These are phyloP conservation scores for Mythimna albipuncta DNA, from an alignment of 2,888 invertebrate genomes.

Conservation along the genomic window DNA sequence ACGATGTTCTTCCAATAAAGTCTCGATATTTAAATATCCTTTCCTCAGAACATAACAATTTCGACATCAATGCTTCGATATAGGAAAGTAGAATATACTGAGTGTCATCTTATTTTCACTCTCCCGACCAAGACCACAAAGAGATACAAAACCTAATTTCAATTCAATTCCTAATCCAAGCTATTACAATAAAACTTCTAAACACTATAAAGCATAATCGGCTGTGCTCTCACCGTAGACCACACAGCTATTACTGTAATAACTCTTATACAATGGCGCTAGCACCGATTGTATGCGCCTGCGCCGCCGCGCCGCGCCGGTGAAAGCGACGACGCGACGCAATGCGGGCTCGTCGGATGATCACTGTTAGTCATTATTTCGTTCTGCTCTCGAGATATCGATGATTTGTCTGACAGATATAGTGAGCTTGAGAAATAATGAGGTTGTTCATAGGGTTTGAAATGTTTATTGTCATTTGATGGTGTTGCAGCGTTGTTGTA, in stretches of 20 bases:
- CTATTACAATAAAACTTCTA: constrained; percentile 17
- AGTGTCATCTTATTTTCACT: background rate
- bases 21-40: too few species aligned
- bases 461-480: constrained; percentile 25
- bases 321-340: constrained; percentile 55
- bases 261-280: constrained; percentile 68
- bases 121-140: background rate
- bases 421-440: constrained; percentile 47
- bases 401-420: constrained; percentile 58
- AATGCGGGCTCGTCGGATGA: constrained; percentile 50
- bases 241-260: constrained; percentile 65
- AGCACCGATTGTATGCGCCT: constrained; percentile 58
- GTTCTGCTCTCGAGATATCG: constrained; percentile 48
- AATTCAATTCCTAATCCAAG: background rate
- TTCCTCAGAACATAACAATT: too few species aligned
- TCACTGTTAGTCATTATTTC: constrained; percentile 61
- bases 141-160: background rate
- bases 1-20: too few species aligned
- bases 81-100: background rate
- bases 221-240: constrained; percentile 49
- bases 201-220: constrained; percentile 53
- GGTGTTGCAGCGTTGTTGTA: background rate
- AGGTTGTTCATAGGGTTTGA: constrained; percentile 34
- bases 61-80: too few species aligned
- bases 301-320: constrained; percentile 52